Percentiles rank a stretch among this genome's conserved stretches.
These are phyloP conservation scores for Betta splendens DNA, from an alignment of 2,797 vertebrate genomes.

Conservation along the genomic window DNA sequence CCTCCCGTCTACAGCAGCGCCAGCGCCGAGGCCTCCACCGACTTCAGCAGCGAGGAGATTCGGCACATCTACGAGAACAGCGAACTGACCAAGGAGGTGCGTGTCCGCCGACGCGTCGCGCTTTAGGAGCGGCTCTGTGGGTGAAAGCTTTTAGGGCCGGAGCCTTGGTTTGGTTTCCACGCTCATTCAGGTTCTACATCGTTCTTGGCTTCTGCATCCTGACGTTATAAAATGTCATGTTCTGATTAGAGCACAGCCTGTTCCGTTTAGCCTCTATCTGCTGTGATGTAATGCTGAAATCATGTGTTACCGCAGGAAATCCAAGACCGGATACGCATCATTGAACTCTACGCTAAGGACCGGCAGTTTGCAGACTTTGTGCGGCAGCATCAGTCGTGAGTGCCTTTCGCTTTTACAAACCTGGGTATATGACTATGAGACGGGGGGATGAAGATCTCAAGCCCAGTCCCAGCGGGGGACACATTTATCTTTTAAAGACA, in stretches of 20 bases:
- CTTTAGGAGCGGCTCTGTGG: no score
- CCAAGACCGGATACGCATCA: conserved; percentile 95
- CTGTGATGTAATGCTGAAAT: conserved; percentile 42
- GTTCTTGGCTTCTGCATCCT: background rate
- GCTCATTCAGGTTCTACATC: conserved; percentile 3
- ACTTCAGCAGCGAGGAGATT: conserved; percentile 95
- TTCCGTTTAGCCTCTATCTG: conserved; percentile 39
- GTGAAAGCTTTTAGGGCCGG: no score
- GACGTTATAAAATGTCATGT: conserved; percentile 11
- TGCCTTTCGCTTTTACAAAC: conserved; percentile 38
- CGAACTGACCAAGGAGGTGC: conserved; percentile 92
- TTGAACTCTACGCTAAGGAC: conserved; percentile 94
- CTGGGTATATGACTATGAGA: conserved; percentile 26
- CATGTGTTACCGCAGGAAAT: conserved; percentile 87
- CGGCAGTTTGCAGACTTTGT: conserved; percentile 94
- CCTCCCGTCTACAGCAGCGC: conserved; percentile 84
- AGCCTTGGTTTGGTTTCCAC: no score
- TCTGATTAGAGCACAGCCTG: conserved; percentile 24
- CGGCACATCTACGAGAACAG: conserved; percentile 93
- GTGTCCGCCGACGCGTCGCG: no score
- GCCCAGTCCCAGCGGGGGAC: conserved; percentile 33
- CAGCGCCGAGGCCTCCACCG: conserved; percentile 87
- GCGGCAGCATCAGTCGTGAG: conserved; percentile 93
- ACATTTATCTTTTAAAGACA: conserved; percentile 48
- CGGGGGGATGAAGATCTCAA: conserved; percentile 35